Conservation (phyloP, 2,888 invertebrate species). For the Caenorhabditis sp. region DNA sequence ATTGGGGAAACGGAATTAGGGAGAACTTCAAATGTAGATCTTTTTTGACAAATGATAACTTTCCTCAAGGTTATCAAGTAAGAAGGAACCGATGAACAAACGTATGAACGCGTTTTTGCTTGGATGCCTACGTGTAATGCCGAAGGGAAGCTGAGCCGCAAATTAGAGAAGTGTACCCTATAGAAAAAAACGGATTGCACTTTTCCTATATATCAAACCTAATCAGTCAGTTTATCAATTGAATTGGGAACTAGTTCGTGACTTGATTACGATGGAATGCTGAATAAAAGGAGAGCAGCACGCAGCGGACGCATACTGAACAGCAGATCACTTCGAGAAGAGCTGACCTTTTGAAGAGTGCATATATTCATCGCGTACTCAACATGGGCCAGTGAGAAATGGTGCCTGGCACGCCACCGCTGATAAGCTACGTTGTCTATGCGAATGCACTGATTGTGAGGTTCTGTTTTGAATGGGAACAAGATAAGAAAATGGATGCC, state of each 20-base stretch:
- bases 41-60: constrained; percentile 57
- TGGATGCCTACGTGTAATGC: too few species aligned
- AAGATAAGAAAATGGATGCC: neutral
- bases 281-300: too few species aligned
- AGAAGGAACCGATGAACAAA: too few species aligned
- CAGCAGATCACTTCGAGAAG: too few species aligned
- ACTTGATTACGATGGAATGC: too few species aligned
- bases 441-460: constrained; percentile 1
- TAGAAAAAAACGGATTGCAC: constrained; percentile 11
- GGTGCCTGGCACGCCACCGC: constrained; percentile 18
- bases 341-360: too few species aligned
- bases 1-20: constrained; percentile 14
- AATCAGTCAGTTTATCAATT: neutral
- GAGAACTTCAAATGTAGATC: constrained; percentile 36
- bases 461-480: neutral
- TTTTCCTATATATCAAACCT: neutral
- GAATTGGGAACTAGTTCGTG: too few species aligned
- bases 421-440: constrained; percentile 18
- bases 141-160: too few species aligned
- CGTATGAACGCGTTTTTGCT: too few species aligned
- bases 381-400: neutral
- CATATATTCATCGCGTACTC: neutral
- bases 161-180: constrained; percentile 14
- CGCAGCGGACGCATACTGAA: too few species aligned
- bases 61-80: constrained; percentile 44